Conservation (phyloP, 2,797 vertebrate genomes). For the Champsocephalus esox region DNA sequence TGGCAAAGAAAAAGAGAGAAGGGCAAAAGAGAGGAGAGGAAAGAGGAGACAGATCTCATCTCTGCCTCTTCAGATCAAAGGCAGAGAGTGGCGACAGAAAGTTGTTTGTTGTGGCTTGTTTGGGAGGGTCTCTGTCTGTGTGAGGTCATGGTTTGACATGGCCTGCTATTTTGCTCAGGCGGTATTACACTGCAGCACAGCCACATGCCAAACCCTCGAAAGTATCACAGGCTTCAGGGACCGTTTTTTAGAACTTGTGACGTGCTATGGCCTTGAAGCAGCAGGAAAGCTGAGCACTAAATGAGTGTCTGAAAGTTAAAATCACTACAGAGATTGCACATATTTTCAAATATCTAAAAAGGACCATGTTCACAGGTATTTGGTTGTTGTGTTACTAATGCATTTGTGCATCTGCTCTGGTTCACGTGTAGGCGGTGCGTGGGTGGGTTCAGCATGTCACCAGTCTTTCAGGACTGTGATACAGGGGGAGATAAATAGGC, state of each 20-base stretch:
- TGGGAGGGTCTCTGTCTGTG: constrained; percentile 60
- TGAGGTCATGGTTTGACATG: constrained; percentile 60
- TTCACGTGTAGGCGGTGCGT: constrained; percentile 45
- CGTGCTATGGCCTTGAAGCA: neutral
- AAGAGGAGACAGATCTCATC: constrained; percentile 64
- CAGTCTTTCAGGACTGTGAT: constrained; percentile 68
- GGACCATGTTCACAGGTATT: neutral
- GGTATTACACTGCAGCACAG: constrained; percentile 42
- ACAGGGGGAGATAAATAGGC: constrained; percentile 77
- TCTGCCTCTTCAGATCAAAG: constrained; percentile 77
- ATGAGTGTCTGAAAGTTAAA: constrained; percentile 21
- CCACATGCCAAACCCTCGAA: constrained; percentile 37
- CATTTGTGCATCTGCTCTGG: constrained; percentile 31
- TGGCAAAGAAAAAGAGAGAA: constrained; percentile 60
- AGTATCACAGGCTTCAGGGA: constrained; percentile 33
- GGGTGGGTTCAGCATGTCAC: constrained; percentile 70
- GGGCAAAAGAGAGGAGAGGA: constrained; percentile 61
- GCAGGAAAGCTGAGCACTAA: constrained; percentile 19
- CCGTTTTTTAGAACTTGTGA: constrained; percentile 12
- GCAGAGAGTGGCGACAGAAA: constrained; percentile 61
- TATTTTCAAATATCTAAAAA: constrained; percentile 17
- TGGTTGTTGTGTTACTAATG: constrained; percentile 21
- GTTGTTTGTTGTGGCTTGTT: constrained; percentile 78
- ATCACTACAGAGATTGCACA: neutral
- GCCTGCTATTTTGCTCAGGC: constrained; percentile 55